Evolutionary conservation across 2,888 invertebrate genomes (phyloP).

Genomic region (Entomobrya multifasciata): DNA sequence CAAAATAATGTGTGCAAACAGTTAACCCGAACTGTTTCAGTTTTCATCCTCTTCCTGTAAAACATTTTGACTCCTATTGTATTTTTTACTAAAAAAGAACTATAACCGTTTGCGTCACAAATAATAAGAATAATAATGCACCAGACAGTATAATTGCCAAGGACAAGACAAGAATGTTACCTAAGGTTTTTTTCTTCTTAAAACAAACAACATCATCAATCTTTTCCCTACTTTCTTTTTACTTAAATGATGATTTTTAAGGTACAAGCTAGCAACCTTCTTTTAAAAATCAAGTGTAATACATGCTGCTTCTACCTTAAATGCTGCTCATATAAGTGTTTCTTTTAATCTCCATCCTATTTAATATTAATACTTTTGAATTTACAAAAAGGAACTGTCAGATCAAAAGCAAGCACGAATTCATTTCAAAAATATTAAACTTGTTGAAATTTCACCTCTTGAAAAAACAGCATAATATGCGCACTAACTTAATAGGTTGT

Average conservation of each 20-base stretch:
- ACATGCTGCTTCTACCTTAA: constrained; percentile 69
- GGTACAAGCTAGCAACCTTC: constrained; percentile 75
- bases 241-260: constrained; percentile 45
- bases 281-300: constrained; percentile 62
- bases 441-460: not conserved
- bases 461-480: not conserved
- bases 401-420: not conserved
- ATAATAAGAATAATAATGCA: constrained; percentile 52
- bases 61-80: not conserved
- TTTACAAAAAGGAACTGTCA: too few relatives aligned
- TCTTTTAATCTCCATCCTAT: constrained; percentile 35
- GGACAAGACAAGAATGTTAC: constrained; percentile 45
- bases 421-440: not conserved
- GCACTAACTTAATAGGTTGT: not conserved
- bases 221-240: not conserved
- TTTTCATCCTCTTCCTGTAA: constrained; percentile 29
- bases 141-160: constrained; percentile 58
- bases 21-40: constrained; percentile 51
- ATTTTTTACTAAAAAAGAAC: constrained; percentile 3
- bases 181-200: constrained; percentile 34
- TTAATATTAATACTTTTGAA: constrained; percentile 7
- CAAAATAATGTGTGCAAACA: constrained; percentile 24
- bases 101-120: too few relatives aligned
- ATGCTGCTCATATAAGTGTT: too few relatives aligned
- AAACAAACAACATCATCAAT: constrained; percentile 35